Evolutionary conservation across 2,888 invertebrate genomes (phyloP), one percentile per base, ranked within the genome.

Genomic region (Syrista parreyssii): DNA sequence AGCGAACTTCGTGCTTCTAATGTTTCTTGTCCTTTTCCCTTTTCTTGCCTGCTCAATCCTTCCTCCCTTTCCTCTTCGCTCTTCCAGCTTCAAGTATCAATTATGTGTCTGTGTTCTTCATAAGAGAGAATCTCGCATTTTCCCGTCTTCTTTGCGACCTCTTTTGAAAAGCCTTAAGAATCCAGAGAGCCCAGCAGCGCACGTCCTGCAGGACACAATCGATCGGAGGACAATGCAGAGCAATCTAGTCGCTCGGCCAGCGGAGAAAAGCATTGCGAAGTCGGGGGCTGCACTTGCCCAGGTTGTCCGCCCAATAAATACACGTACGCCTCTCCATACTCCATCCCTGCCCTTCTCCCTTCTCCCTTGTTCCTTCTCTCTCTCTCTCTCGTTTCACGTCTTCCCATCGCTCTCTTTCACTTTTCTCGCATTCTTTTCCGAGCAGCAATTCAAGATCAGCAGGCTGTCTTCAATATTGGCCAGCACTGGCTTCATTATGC

Each of bases 181-280:
- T 33, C 33, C 33, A 33, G 33, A 33, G 33, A 77, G 79, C 80
- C 33, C 33, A 4, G 4, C 3, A 33, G 33, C 4, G 33, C 33
- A 33, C 33, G 33, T 33, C 68, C 68, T n/a, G 68, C n/a, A 68
- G n/a, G 68, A 68, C 68, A 80, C 82, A 86, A 88, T 86, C 87
- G 86, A 88, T 88, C 85, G 84, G 83, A 84, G 84, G 81, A 71
- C 80, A 83, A 86, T 82, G 79, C 76, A 83, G 79, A 82, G 81
- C 82, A 83, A 84, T 84, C 81, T 82, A 78, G 79, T 79, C 76
- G 79, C 75, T 33, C 33, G 33, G n/a, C n/a, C n/a, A n/a, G n/a
- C n/a, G n/a, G n/a, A n/a, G n/a, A n/a, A n/a, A n/a, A n/a, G 33
- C 33, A 4, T 33, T 33, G 3, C 4, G 4, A 33, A 33, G 33